A percentile compares a stretch with the other conserved stretches of the same genome.
phyloP scores from a whole-genome alignment of 2,113 vertebrate species.

The Trachemys scripta region DNA sequence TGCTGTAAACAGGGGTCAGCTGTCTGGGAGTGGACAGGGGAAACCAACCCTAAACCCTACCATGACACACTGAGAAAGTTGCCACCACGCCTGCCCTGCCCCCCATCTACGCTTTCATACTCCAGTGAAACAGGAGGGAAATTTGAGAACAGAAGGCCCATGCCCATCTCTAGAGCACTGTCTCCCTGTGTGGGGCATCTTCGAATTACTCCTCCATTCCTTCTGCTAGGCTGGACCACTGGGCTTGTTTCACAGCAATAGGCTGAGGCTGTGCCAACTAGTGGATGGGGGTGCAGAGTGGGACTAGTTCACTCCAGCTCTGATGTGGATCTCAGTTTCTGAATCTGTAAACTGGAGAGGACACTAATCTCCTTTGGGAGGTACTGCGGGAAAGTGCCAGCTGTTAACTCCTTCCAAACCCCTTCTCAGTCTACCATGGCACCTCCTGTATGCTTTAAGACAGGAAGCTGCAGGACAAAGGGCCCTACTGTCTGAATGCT shows the following conservation, averaged over 20 bases:
- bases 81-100: too few species aligned
- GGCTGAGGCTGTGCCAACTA: too few species aligned
- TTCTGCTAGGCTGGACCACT: accelerated
- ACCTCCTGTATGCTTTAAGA: too few species aligned
- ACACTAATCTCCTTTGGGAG: not conserved
- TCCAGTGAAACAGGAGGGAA: not conserved
- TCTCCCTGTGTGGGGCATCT: not conserved
- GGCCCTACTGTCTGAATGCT: not conserved
- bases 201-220: not conserved
- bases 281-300: too few species aligned
- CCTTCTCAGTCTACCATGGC: not conserved
- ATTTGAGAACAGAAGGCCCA: not conserved
- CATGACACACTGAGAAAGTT: not conserved
- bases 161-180: not conserved
- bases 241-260: too few species aligned
- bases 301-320: too few species aligned
- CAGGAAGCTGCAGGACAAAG: too few species aligned
- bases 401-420: not conserved
- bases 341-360: not conserved
- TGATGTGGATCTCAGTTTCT: too few species aligned
- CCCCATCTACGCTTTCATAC: too few species aligned
- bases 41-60: not conserved
- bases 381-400: not conserved
- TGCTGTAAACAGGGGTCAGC: not conserved
- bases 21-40: not conserved